Base-by-base conservation (phyloP, 1,140 invertebrate species). In the Papilio xuthus region DNA sequence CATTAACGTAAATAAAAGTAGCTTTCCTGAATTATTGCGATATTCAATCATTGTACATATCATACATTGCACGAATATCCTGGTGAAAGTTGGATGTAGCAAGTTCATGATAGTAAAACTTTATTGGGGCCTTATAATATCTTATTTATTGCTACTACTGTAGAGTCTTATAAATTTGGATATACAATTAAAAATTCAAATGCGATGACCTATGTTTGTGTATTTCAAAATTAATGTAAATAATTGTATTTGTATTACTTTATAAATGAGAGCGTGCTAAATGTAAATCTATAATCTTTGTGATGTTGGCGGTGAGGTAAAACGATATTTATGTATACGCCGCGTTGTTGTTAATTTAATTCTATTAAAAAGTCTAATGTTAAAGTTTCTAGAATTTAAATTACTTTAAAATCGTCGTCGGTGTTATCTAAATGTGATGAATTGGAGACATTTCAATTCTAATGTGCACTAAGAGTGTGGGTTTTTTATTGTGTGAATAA, bases 401-500 rank as follows among this genome's bases (percentile, higher is more conserved):
- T 67, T 0, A 67, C 23, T 32, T 67, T 67, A 23, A 67, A 28
- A 32, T 28, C 26, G 26, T 67, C 60, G 60, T 32, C 26, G 13
- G 60, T 67, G 60, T 28, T 67, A 67, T 67, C 60, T 67, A 67
- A 67, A 67, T 67, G 60, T 67, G 60, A 67, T 67, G 60, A 67
- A 67, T 67, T 23, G 26, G 60, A 67, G 60, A 67, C 60, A 67
- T 67, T 67, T 67, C 60, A 67, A 32, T 67, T 67, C 23, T 32
- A 67, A 67, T 67, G 56, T 63, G 60, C 60, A 28, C 60, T 13
- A 67, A 15, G n/a, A 67, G 60, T 67, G 60, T 67, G 60, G 60
- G 60, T 28, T 67, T 67, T 67, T 67, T 67, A 32, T 67, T 67
- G 60, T 28, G 60, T 32, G 60, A 28, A 67, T 67, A 67, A 67